Conservation (phyloP, 2,113 vertebrate species). For the Plecturocebus donacophilus region DNA sequence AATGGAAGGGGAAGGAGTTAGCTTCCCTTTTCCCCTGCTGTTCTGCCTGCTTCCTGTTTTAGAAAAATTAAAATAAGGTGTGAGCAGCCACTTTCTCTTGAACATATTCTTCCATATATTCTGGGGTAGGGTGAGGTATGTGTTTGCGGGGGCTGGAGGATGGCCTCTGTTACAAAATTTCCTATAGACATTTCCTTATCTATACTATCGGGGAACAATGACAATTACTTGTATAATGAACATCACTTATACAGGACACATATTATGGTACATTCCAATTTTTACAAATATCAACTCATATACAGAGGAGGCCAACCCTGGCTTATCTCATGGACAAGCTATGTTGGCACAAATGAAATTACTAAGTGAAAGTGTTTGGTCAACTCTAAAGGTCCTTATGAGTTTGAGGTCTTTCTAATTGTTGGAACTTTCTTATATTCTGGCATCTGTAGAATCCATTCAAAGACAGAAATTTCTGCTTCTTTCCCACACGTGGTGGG, state of each 20-base stretch:
- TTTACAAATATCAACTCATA: not conserved
- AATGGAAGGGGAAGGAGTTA: conserved; percentile 64
- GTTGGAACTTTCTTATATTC: not conserved
- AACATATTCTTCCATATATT: not conserved
- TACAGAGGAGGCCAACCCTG: not conserved
- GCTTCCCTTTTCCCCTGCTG: conserved; percentile 42
- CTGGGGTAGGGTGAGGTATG: not conserved
- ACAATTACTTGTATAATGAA: not conserved
- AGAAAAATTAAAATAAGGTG: conserved; percentile 34
- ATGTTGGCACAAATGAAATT: not conserved
- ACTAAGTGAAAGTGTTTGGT: not conserved
- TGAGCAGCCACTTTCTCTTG: conserved; percentile 57
- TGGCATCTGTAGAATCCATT: not conserved
- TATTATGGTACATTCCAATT: not conserved
- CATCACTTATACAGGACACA: not conserved
- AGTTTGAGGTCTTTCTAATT: not conserved
- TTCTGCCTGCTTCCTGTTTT: conserved; percentile 58
- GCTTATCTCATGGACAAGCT: not conserved
- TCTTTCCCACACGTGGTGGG: not conserved
- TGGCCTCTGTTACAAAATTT: not conserved
- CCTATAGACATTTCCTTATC: not conserved
- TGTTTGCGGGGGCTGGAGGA: not conserved
- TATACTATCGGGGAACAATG: not conserved
- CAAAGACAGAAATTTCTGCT: not conserved
- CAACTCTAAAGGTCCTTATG: not conserved